These are phyloP conservation scores for Myrmecophaga tridactyla DNA, from an alignment of 2,113 vertebrate genomes.

Conservation along the genomic window DNA sequence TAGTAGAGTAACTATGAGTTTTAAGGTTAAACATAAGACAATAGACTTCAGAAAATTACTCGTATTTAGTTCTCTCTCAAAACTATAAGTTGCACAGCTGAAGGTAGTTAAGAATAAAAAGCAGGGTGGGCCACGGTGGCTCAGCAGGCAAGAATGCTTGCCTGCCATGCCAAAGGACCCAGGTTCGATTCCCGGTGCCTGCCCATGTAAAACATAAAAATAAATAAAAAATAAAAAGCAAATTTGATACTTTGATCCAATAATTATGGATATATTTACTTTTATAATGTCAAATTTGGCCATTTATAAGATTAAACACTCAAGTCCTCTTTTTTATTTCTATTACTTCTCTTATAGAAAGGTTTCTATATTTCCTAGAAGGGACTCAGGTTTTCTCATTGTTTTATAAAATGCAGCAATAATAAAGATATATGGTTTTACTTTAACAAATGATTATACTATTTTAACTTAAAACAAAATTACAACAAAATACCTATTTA, in stretches of 20 bases:
- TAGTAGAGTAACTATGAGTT: not conserved
- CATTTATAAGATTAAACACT: not conserved
- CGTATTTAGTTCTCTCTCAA: not conserved
- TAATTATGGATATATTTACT: not conserved
- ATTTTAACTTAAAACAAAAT: conserved; percentile 16
- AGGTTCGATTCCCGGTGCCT: too few species aligned
- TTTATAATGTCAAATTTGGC: not conserved
- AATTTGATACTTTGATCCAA: too few species aligned
- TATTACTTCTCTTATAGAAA: not conserved
- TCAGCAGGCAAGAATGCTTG: too few species aligned
- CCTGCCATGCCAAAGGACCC: too few species aligned
- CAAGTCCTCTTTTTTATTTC: not conserved
- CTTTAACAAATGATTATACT: not conserved
- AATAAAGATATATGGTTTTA: not conserved
- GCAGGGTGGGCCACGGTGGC: too few species aligned
- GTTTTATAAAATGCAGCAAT: not conserved
- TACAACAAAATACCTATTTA: not conserved
- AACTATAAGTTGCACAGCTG: not conserved
- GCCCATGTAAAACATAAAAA: too few species aligned
- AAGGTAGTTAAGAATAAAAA: not conserved
- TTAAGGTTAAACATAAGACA: not conserved
- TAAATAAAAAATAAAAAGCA: too few species aligned
- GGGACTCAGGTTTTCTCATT: not conserved
- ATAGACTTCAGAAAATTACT: not conserved
- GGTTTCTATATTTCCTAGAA: not conserved